phyloP scores from a whole-genome alignment of 2,113 vertebrate genomes.

The Pipa parva region DNA sequence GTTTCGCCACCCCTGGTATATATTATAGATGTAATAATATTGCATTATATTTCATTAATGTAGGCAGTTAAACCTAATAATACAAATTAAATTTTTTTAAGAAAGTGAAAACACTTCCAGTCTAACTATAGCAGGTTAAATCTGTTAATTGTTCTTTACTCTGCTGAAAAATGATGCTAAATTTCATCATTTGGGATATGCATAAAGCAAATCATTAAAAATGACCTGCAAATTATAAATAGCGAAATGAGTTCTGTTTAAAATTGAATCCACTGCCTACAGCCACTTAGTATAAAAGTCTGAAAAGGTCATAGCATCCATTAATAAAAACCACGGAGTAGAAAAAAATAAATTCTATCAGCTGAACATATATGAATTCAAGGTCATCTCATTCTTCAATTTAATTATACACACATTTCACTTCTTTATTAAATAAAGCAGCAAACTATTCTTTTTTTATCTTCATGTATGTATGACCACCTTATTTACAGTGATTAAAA shows the following conservation, averaged over 20 bases:
- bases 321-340: constrained; percentile 45
- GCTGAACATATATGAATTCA: constrained; percentile 35
- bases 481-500: too few relatives aligned
- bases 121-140: neutral
- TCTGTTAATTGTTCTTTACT: neutral
- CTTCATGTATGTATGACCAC: too few relatives aligned
- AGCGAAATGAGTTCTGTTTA: constrained; percentile 47
- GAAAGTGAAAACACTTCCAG: too few relatives aligned
- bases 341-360: constrained; percentile 34
- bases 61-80: too few relatives aligned
- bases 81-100: too few relatives aligned
- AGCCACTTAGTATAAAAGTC: constrained; percentile 41
- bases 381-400: constrained; percentile 27
- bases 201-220: constrained; percentile 53
- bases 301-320: constrained; percentile 54
- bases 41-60: too few relatives aligned
- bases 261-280: constrained; percentile 42
- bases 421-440: too few relatives aligned
- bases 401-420: too few relatives aligned
- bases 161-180: constrained; percentile 45
- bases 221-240: constrained; percentile 53
- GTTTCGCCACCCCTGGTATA: too few relatives aligned
- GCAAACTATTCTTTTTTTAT: too few relatives aligned
- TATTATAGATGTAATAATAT: too few relatives aligned
- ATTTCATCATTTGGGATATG: constrained; percentile 51